Base-by-base conservation (phyloP, 1,140 invertebrate genomes). In the Lerema accius region DNA sequence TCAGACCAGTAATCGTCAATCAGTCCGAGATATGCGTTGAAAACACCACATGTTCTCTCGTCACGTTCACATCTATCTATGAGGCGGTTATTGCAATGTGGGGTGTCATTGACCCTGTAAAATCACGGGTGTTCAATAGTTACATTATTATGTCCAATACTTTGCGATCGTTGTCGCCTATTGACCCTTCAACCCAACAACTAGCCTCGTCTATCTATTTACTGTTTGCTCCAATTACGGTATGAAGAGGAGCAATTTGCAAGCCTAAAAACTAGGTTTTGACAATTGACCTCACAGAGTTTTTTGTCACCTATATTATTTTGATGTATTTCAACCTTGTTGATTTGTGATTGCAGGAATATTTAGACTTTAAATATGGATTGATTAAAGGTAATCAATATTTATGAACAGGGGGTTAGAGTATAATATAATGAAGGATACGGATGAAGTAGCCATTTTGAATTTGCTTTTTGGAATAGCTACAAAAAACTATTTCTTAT, bases 131-230 rank as follows among this genome's bases (percentile, higher is more conserved):
- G 69, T 81, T 48, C 70, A 71, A 71, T 65, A 69, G 73, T 85
- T 82, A 81, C 80, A 76, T 80, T 59, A 77, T 84, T 84, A 86
- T 69, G 76, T 80, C 74, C 74, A 82, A 78, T 80, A 76, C 43
- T 72, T 69, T 67, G 58, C 67, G 73, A 78, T 81, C 75, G 71
- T 82, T 78, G 77, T 70, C 68, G 77, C 76, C 76, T 76, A 72
- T 86, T 84, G 80, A 86, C 79, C 80, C 73, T 43, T 65, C 77
- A 77, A 82, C 78, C 77, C 73, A 55, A 71, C 77, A 84, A 86
- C 74, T 83, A 80, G 78, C 71, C 63, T 65, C 69, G 70, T 69
- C 76, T 84, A 82, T 77, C 68, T 78, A 72, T 86, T 81, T 82
- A 83, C 69, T 73, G 69, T 64, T 67, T 73, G 75, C 70, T 76